Evolutionary conservation across 2,888 invertebrate genomes (phyloP), one percentile per base, ranked within the genome.

Genomic region (Apotomis capreana): DNA sequence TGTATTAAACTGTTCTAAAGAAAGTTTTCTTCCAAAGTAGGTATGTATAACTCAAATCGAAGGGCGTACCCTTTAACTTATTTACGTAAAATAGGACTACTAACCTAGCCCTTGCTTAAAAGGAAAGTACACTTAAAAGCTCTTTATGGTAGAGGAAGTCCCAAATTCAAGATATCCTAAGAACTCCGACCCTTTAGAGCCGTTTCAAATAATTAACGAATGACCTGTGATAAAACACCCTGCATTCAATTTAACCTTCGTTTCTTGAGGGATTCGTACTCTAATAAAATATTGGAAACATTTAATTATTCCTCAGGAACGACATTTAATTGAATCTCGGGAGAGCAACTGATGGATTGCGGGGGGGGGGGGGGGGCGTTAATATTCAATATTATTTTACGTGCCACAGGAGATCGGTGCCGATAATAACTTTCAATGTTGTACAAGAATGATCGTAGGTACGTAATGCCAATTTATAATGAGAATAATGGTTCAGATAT

Each of bases 171-270:
- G 67, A 67, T 71, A 67, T 51, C 37, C 60, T 55, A 55, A 70
- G 70, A 70, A 61, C 46, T 51, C 51, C 67, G 61, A 67, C 71
- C 71, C 67, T 61, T 61, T 15, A 57, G 52, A 61, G 49, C 67
- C 67, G 71, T 62, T 67, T 67, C 55, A 67, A 71, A 71, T 67
- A 71, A 71, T 71, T 71, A 67, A 71, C 71, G 61, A 67, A 71
- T 57, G 70, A 67, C 55, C 67, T 51, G 71, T 67, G 51, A 71
- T 71, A 67, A 71, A 71, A 71, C 57, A 71, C 40, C 15, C 61
- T 40, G 49, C 36, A 60, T 71, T 51, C 49, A 67, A 71, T 61
- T 67, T 62, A 51, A 67, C 67, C 71, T 70, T 65, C 61, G 70
- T 70, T 49, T 67, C 67, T 67, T 70, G 55, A 64, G 60, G 60